Base-by-base conservation (phyloP, 2,888 invertebrate species). In the Scrobipalpa atriplicella region DNA sequence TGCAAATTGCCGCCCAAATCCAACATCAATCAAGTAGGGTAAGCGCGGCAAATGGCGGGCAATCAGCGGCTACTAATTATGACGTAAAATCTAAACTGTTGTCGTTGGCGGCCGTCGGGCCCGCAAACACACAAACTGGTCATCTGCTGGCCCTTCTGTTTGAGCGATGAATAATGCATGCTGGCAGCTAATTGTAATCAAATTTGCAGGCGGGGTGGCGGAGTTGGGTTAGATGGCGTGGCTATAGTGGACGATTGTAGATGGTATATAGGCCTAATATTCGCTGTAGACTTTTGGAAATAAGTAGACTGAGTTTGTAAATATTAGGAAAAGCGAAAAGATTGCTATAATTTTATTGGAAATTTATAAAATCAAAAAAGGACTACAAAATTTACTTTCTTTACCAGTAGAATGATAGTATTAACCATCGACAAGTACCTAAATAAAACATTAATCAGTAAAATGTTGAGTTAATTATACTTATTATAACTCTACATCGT, bases 161-260 rank as follows among this genome's bases (percentile, higher is more conserved):
- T 91, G 87, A 87, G 79, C 78, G 81, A 78, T 92, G 92, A 89
- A 92, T 92, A 81, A 92, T 92, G 89, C 91, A 92, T 88, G 79
- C 81, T 74, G 74, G 78, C 83, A 74, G 89, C 91, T 92, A 92
- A 92, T 92, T 92, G 91, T 92, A 92, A 92, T 92, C 86, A 89
- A 91, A 92, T 92, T 92, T 90, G 87, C 85, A 82, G 67, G 69
- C 29, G 36, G 69, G 64, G 62, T 68, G 52, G 54, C 62, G 70
- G 77, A 18, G n/a, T 16, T 52, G 51, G 64, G 67, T 36, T 56
- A 64, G 38, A 64, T 56, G 64, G 52, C 16, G 63, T 43, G 13
- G 47, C 9, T 47, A 10, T 47, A 47, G 47, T n/a, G 5, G 47
- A 16, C 16, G 47, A 47, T 16, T 5, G 47, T n/a, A 16, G n/a